Evolutionary conservation across 2,888 invertebrate species (phyloP).

Genomic region (Diarsia mendica): DNA sequence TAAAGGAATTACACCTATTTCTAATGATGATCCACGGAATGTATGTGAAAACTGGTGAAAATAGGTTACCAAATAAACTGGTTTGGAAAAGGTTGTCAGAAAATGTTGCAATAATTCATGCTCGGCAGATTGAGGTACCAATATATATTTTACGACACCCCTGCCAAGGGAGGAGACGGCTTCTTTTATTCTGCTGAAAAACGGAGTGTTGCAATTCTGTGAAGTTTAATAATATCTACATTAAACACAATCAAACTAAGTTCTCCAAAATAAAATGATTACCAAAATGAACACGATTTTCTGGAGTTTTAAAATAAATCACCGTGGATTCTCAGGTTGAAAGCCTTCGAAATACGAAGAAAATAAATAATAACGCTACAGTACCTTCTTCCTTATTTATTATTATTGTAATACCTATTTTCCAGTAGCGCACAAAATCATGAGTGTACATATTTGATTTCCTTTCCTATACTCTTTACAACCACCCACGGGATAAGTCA

Average conservation of each 20-base stretch:
- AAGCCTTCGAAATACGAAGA: neutral
- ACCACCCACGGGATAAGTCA: neutral
- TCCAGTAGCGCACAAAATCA: neutral
- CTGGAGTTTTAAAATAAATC: neutral
- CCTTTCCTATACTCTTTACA: neutral
- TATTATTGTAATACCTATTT: neutral
- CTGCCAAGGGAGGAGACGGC: neutral
- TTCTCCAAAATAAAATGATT: neutral
- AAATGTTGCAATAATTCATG: constrained; percentile 23
- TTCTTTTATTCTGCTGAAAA: neutral
- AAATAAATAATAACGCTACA: neutral
- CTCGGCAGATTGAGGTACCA: constrained; percentile 16
- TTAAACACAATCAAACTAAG: neutral
- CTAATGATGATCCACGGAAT: neutral
- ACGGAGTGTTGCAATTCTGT: neutral
- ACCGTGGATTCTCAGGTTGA: neutral
- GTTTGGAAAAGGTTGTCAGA: constrained; percentile 7
- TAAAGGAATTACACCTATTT: neutral
- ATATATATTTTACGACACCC: constrained; percentile 17
- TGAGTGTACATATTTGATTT: neutral
- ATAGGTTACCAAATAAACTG: neutral
- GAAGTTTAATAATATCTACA: no score
- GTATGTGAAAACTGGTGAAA: neutral
- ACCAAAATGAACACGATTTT: neutral
- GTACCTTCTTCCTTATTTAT: neutral